Evolutionary conservation across 2,888 invertebrate species (phyloP), one percentile per base, ranked within the genome.

Genomic region (Emesis russula): DNA sequence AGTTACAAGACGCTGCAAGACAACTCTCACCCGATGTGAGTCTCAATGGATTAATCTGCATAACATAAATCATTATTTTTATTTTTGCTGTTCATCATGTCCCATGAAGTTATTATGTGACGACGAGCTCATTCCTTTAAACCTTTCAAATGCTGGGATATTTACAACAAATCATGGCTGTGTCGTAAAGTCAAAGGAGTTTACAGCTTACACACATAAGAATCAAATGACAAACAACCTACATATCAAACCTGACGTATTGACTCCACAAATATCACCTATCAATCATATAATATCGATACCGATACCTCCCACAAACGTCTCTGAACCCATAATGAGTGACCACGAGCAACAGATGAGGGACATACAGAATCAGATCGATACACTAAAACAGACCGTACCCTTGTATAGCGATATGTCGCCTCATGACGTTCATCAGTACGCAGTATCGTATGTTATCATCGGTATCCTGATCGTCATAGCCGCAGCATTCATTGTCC

Each of bases 1-100:
- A 81, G 18, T 18, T 44, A 58, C 83, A 75, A 66, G 41, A 70
- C n/a, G 70, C 18, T 38, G 70, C 48, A 76, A 25, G 18, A 76
- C 38, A 76, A 31, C 48, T 76, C 25, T 7, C 18, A 76, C 48
- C 18, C 25, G 6, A 44, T 48, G 48, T 76, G 76, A 48, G 13
- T 48, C 48, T 9, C 48, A 48, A 48, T 5, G 48, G 48, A 48
- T 48, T 48, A 13, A 3, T 9, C 25, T 68, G n/a, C 68, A 31
- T 25, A 68, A 25, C 25, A 68, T 5, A 3, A 68, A 25, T 25
- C 31, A 68, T 31, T 31, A 25, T 25, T 68, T 68, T 13, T 68
- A 68, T 68, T 68, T 68, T 68, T 68, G 68, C n/a, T 68, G 68
- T 31, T 9, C 9, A 68, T 9, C 11, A n/a, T 68, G 68, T 31